Conservation (phyloP, 2,113 vertebrate species). For the Carlito syrichta region DNA sequence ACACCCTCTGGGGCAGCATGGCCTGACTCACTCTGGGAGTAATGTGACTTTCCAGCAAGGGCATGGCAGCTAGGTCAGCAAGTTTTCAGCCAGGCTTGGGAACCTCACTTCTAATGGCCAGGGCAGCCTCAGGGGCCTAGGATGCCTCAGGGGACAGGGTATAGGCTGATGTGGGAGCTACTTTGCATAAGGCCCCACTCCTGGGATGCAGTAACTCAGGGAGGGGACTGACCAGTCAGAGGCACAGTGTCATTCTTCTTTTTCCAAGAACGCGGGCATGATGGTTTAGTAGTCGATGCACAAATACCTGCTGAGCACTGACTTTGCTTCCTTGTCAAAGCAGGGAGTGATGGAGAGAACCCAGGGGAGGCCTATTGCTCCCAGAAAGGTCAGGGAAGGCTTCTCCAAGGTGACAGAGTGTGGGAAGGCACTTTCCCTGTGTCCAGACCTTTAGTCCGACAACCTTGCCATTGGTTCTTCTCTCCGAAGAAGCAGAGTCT, state of each 20-base stretch:
- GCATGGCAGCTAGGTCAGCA: neutral
- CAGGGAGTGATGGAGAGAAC: neutral
- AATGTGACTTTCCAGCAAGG: neutral
- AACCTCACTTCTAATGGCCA: neutral
- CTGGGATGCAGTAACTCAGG: neutral
- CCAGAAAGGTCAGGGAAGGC: neutral
- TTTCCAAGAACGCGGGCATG: neutral
- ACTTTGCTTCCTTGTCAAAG: neutral
- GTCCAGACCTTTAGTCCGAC: neutral
- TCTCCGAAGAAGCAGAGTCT: neutral
- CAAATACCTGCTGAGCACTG: neutral
- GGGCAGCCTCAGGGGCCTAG: neutral
- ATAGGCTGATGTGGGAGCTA: neutral
- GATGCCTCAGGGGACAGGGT: neutral
- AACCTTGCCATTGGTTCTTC: neutral
- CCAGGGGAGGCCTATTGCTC: accelerated
- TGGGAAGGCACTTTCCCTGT: neutral
- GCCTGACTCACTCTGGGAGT: neutral
- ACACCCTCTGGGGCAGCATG: neutral
- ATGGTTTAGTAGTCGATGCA: neutral
- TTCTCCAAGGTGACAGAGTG: neutral
- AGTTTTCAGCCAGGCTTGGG: neutral
- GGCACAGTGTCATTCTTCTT: neutral
- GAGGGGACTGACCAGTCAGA: neutral
- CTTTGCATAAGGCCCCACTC: neutral